These are phyloP conservation scores for Proisotoma minuta DNA, from an alignment of 2,888 invertebrate genomes.

Conservation along the genomic window DNA sequence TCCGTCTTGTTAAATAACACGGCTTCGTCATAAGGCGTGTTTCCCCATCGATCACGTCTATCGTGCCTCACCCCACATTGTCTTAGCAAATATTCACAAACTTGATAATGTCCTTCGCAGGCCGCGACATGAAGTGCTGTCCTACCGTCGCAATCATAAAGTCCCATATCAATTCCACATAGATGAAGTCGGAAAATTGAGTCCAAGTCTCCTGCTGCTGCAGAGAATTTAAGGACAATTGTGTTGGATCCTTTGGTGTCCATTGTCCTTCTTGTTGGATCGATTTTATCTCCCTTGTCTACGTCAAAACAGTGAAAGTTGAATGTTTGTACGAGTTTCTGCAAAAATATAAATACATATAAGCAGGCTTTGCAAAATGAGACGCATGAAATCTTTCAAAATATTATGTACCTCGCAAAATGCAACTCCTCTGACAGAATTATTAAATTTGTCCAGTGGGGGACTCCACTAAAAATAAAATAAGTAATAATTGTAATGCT, in stretches of 20 bases:
- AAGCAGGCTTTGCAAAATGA: background rate
- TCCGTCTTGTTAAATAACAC: conserved; percentile 71
- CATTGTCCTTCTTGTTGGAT: conserved; percentile 52
- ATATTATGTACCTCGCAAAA: conserved; percentile 52
- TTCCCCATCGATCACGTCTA: conserved; percentile 83
- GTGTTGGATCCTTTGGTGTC: conserved; percentile 86
- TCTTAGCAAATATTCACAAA: conserved; percentile 81
- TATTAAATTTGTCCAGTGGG: conserved; percentile 54
- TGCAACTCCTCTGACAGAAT: conserved; percentile 54
- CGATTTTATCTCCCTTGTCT: conserved; percentile 54
- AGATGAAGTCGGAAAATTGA: conserved; percentile 57
- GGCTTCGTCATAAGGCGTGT: conserved; percentile 84
- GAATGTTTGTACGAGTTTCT: conserved; percentile 56
- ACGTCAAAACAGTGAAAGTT: conserved; percentile 60
- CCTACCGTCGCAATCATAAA: conserved; percentile 85
- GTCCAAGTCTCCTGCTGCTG: conserved; percentile 90
- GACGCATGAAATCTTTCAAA: background rate
- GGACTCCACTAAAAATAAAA: conserved; percentile 53
- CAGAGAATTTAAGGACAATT: conserved; percentile 86
- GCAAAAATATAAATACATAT: conserved; percentile 4
- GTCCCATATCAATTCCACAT: conserved; percentile 87
- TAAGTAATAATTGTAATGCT: background rate
- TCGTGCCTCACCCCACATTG: conserved; percentile 74
- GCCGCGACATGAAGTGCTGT: conserved; percentile 85
- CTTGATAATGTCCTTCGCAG: conserved; percentile 84